phyloP scores from a whole-genome alignment of 2,888 invertebrate genomes.

The Sarcophaga carnaria region DNA sequence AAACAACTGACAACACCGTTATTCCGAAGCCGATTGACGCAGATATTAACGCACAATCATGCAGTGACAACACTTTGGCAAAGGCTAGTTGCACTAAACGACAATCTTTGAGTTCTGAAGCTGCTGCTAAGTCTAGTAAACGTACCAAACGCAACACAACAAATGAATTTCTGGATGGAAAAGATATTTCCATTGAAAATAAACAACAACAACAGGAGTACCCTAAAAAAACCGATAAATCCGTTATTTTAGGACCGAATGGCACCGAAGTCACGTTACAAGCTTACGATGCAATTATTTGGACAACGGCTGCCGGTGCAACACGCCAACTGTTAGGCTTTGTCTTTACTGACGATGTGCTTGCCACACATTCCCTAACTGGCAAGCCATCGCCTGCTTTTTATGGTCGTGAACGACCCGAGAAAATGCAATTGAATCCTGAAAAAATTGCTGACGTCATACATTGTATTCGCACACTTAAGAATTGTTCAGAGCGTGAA shows the following conservation, averaged over 20 bases:
- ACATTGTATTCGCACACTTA: conserved; percentile 81
- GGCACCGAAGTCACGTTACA: conserved; percentile 72
- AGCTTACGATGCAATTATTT: conserved; percentile 82
- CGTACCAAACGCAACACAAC: no score
- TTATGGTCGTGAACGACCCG: conserved; percentile 73
- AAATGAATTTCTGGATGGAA: no score
- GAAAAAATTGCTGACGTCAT: conserved; percentile 83
- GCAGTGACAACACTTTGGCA: no score
- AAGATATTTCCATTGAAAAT: no score
- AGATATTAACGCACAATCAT: no score
- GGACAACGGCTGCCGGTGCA: conserved; percentile 80
- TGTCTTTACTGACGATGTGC: conserved; percentile 83
- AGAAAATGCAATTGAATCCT: conserved; percentile 82
- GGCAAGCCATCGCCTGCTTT: conserved; percentile 84
- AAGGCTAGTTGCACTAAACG: no score
- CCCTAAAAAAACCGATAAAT: neutral
- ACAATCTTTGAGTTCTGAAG: no score
- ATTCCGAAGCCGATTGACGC: no score
- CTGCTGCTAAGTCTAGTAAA: no score
- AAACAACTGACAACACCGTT: no score
- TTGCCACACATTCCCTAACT: conserved; percentile 85
- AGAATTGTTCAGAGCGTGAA: conserved; percentile 83
- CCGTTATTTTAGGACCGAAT: neutral
- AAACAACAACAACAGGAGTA: neutral
- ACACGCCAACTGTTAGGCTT: conserved; percentile 83